phyloP scores from a whole-genome alignment of 2,888 invertebrate species.

The Xestoiulus laeticollis region DNA sequence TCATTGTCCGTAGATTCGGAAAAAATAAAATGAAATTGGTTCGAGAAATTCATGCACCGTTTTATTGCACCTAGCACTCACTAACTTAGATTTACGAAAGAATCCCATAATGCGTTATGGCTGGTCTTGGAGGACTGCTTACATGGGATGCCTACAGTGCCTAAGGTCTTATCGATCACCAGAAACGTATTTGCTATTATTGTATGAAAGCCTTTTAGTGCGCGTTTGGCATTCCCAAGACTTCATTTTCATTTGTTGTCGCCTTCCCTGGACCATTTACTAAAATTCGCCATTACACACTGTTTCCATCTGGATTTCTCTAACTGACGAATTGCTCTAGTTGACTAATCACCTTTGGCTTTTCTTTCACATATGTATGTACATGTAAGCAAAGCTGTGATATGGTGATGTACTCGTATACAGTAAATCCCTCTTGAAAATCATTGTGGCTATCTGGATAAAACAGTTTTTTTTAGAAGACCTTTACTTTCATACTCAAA shows the following conservation, averaged over 20 bases:
- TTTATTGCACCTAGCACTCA: neutral
- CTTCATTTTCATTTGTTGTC: neutral
- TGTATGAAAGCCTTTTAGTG: slow-evolving; percentile 26
- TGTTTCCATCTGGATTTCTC: neutral
- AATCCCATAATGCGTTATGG: neutral
- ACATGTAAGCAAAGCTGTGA: neutral
- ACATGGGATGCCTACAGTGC: neutral
- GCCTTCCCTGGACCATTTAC: neutral
- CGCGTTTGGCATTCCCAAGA: neutral
- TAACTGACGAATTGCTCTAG: slow-evolving; percentile 18
- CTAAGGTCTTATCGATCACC: neutral
- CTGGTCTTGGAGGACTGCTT: neutral
- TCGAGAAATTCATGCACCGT: slow-evolving; percentile 15
- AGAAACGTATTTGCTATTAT: slow-evolving; percentile 13
- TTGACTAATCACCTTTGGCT: slow-evolving; percentile 18
- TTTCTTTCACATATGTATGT: neutral
- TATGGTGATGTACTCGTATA: neutral
- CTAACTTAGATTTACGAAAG: neutral
- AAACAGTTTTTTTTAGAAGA: neutral
- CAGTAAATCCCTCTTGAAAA: neutral
- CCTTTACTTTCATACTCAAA: neutral
- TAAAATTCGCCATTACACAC: neutral
- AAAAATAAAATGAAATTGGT: neutral
- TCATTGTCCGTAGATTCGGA: neutral
- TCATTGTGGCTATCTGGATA: neutral